Evolutionary conservation across 2,113 vertebrate genomes (phyloP).

Genomic region (Shinisaurus crocodilurus): DNA sequence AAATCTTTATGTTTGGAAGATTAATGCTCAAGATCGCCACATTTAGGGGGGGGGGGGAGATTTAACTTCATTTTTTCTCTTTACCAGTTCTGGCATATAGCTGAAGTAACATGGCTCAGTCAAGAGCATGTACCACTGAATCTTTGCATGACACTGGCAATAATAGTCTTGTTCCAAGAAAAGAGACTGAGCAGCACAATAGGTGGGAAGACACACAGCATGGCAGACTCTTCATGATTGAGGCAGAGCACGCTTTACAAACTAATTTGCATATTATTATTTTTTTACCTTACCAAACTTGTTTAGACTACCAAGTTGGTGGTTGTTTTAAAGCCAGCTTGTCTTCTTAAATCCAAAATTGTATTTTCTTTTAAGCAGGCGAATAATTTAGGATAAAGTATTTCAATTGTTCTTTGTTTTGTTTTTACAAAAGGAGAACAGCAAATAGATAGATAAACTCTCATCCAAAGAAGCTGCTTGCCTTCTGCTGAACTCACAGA

Average conservation of each 20-base stretch:
- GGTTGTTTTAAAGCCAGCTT: background rate
- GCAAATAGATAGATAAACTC: background rate
- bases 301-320: background rate
- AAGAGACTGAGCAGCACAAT: conserved; percentile 37
- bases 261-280: conserved; percentile 13
- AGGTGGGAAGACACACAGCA: conserved; percentile 33
- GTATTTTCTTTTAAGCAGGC: conserved; percentile 31
- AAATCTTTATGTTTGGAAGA: conserved; percentile 57
- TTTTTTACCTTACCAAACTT: background rate
- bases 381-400: conserved; percentile 17
- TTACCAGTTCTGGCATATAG: conserved; percentile 31
- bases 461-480: background rate
- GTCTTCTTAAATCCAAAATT: background rate
- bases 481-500: background rate
- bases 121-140: conserved; percentile 44
- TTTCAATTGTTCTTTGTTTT: background rate
- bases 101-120: conserved; percentile 50
- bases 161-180: conserved; percentile 39
- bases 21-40: conserved; percentile 42
- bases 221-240: conserved; percentile 4
- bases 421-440: background rate
- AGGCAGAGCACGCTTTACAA: conserved; percentile 18
- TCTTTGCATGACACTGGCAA: conserved; percentile 47
- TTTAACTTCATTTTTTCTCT: background rate
- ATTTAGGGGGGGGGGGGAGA: conserved; percentile 66